Evolutionary conservation across 2,113 vertebrate genomes (phyloP).

Genomic region (Taxidea taxus): DNA sequence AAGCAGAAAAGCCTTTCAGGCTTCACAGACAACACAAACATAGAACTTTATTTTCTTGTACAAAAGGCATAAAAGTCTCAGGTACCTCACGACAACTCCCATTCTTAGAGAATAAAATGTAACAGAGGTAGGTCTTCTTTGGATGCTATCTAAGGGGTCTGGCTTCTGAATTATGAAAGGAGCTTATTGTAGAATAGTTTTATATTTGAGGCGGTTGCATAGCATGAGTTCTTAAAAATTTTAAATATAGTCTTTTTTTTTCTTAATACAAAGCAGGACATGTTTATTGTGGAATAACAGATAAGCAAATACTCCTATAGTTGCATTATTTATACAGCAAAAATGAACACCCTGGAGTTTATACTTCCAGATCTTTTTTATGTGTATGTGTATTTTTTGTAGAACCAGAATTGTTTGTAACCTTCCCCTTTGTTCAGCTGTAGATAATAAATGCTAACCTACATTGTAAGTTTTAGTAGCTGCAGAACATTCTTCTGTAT

Average conservation of each 20-base stretch:
- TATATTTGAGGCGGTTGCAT: not conserved
- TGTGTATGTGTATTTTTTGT: not conserved
- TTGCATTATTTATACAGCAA: constrained; percentile 6
- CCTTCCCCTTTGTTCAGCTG: not conserved
- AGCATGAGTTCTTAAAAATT: constrained; percentile 35
- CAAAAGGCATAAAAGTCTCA: not conserved
- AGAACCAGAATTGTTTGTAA: not conserved
- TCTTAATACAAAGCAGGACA: not conserved
- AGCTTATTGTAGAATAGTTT: not conserved
- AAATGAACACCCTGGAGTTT: not conserved
- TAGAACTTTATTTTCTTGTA: constrained; percentile 17
- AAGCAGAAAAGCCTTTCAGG: not conserved
- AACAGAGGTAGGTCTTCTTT: not conserved
- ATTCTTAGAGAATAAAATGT: not conserved
- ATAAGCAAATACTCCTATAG: not conserved
- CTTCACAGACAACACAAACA: not conserved
- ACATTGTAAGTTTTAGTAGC: not conserved
- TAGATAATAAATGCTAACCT: not conserved
- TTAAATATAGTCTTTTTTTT: not conserved
- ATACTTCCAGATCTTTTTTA: not conserved
- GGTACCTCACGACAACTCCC: not conserved
- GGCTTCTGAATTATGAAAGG: constrained; percentile 31
- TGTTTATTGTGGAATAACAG: constrained; percentile 20
- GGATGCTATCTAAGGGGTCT: not conserved
- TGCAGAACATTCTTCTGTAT: not conserved